phyloP scores from a whole-genome alignment of 2,888 invertebrate species.

The Lissocephala sabroskyi region DNA sequence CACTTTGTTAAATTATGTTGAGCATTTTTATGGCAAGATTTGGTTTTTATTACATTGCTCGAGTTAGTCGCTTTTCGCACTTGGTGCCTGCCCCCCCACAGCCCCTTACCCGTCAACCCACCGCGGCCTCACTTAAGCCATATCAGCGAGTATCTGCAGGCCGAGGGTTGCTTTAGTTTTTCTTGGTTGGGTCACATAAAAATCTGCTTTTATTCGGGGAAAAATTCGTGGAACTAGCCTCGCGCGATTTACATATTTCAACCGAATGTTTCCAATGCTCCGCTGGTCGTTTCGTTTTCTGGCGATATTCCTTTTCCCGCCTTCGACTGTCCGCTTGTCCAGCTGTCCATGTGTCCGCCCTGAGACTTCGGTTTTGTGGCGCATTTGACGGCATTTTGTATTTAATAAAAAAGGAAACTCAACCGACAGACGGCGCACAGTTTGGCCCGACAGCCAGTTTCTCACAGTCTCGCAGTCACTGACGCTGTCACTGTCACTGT shows the following conservation, averaged over 20 bases:
- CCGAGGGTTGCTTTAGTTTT: conserved; percentile 24
- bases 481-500: conserved; percentile 16
- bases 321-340: conserved; percentile 8
- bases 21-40: conserved; percentile 57
- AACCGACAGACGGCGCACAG: conserved; percentile 38
- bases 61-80: conserved; percentile 3
- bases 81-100: neutral
- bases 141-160: too few species aligned
- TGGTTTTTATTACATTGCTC: conserved; percentile 46
- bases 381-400: conserved; percentile 52
- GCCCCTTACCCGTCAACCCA: neutral
- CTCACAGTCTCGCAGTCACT: conserved; percentile 28
- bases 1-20: conserved; percentile 59
- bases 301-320: too few species aligned
- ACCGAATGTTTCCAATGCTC: conserved; percentile 1
- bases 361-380: conserved; percentile 19
- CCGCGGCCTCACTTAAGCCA: too few species aligned
- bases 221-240: conserved; percentile 20
- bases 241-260: conserved; percentile 31
- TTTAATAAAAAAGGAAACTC: conserved; percentile 55
- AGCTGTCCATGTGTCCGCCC: neutral
- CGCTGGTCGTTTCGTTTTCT: neutral
- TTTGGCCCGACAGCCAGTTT: conserved; percentile 21
- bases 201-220: too few species aligned
- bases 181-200: too few species aligned